Conservation (phyloP, 2,888 invertebrate genomes). For the Eristalis tenax region DNA sequence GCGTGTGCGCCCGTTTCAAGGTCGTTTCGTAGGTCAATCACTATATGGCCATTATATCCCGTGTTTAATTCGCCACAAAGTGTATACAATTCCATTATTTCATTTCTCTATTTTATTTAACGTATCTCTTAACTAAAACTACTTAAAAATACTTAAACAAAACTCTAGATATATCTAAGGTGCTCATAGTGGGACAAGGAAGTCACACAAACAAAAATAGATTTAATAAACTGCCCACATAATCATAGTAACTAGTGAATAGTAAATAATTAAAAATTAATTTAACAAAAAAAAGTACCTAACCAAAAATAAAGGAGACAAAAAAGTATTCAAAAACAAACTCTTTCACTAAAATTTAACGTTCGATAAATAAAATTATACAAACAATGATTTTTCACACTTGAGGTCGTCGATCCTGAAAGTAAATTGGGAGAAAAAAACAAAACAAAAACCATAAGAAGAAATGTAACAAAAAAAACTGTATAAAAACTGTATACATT, state of each 20-base stretch:
- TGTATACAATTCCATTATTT: not conserved
- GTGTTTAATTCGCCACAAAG: not conserved
- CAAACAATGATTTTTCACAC: slow-evolving; percentile 24
- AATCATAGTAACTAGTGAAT: slow-evolving; percentile 45
- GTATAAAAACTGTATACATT: slow-evolving; percentile 21
- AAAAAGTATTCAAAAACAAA: not conserved
- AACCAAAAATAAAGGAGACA: slow-evolving; percentile 9
- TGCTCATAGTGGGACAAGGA: slow-evolving; percentile 42
- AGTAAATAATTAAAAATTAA: slow-evolving; percentile 27
- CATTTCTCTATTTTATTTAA: not conserved
- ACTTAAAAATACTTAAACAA: not conserved
- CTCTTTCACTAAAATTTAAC: slow-evolving; percentile 14
- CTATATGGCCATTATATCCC: no score
- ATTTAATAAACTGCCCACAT: slow-evolving; percentile 36
- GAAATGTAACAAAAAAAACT: slow-evolving; percentile 58
- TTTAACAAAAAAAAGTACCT: slow-evolving; percentile 17
- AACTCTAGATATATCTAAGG: not conserved
- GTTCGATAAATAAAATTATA: not conserved
- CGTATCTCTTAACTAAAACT: slow-evolving; percentile 3
- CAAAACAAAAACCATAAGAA: slow-evolving; percentile 46
- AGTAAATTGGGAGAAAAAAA: slow-evolving; percentile 51
- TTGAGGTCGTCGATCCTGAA: slow-evolving; percentile 53
- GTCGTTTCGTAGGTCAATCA: no score
- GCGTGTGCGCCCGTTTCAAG: no score
- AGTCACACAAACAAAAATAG: slow-evolving; percentile 40